Evolutionary conservation across 2,888 invertebrate genomes (phyloP), one percentile per base, ranked within the genome.

Genomic region (Chaitophorus viminalis): DNA sequence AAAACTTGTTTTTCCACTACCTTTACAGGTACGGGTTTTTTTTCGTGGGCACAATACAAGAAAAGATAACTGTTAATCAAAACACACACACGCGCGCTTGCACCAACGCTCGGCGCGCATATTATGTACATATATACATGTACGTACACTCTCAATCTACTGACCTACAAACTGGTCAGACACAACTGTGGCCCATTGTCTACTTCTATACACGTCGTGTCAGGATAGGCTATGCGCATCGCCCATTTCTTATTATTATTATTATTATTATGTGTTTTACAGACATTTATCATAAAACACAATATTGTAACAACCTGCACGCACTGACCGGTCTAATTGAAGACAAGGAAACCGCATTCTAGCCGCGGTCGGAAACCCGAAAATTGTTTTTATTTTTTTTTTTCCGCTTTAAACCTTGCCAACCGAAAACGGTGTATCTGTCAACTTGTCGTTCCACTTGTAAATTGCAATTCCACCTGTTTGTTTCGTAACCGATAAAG

Each of bases 1-100:
- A 87, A 87, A 87, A 87, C 87, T 87, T 29, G 87, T 87, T 87
- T 87, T 87, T 81, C 87, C 87, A 87, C 87, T 81, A 54, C 60
- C 52, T 74, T 81, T 81, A 81, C 39, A 31, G 86, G 79, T 74
- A 87, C 87, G 81, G 65, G 87, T 74, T 79, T 70, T 79, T 68
- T 84, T 85, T 79, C 60, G 72, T 86, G 79, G 54, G 54, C 72
- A 72, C 86, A 86, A 78, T 72, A 86, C 54, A 78, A 86, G 78
- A 78, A 70, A 65, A 85, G 86, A 87, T 87, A 87, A 87, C 87
- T 74, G 87, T 87, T 87, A 87, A 87, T 81, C 81, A 65, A 81
- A 81, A 81, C 81, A 65, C 68, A 18, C 84, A 46, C 84, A 46
- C 75, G 9, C 60, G 18, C 74, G 33, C 72, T 9, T 52, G 70